Percentiles rank a stretch among this genome's conserved stretches.
Evolutionary conservation across 1,140 invertebrate genomes (phyloP).

Genomic region (Acromyrmex echinatior): DNA sequence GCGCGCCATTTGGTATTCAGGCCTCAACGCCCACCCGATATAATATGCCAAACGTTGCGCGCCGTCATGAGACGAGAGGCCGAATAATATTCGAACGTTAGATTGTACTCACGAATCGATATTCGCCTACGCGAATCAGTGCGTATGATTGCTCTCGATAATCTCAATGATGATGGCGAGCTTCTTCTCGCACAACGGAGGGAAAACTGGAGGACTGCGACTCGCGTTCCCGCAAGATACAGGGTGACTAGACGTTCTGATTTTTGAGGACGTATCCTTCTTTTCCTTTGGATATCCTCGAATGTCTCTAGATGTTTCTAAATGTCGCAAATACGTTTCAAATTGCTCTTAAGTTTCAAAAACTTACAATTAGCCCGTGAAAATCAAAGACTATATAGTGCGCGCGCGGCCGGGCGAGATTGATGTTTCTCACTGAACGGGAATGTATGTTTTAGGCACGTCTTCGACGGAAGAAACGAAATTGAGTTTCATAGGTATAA

Average conservation of each 20-base stretch:
- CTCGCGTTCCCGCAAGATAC: not conserved
- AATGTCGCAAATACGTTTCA: not conserved
- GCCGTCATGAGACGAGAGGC: not conserved
- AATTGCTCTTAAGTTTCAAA: not conserved
- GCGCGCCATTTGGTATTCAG: slow-evolving; percentile 46
- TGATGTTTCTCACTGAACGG: slow-evolving; percentile 68
- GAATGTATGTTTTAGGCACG: slow-evolving; percentile 77
- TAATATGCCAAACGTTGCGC: slow-evolving; percentile 35
- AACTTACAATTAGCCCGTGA: not conserved
- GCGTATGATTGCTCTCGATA: not conserved
- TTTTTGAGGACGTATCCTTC: not conserved
- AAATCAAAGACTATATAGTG: not conserved
- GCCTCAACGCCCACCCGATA: slow-evolving; percentile 19
- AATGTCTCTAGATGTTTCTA: not conserved
- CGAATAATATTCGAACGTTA: slow-evolving; percentile 8
- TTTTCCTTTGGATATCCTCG: not conserved
- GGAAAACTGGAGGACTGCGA: not conserved
- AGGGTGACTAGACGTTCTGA: not conserved
- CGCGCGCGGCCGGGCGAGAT: slow-evolving; percentile 46
- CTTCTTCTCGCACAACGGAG: not conserved
- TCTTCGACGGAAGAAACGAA: slow-evolving; percentile 73
- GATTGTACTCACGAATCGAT: not conserved
- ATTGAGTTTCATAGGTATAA: slow-evolving; percentile 76
- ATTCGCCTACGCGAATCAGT: not conserved
- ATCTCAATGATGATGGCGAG: not conserved